Conservation (phyloP, 2,113 vertebrate species). For the Eretmochelys imbricata region DNA sequence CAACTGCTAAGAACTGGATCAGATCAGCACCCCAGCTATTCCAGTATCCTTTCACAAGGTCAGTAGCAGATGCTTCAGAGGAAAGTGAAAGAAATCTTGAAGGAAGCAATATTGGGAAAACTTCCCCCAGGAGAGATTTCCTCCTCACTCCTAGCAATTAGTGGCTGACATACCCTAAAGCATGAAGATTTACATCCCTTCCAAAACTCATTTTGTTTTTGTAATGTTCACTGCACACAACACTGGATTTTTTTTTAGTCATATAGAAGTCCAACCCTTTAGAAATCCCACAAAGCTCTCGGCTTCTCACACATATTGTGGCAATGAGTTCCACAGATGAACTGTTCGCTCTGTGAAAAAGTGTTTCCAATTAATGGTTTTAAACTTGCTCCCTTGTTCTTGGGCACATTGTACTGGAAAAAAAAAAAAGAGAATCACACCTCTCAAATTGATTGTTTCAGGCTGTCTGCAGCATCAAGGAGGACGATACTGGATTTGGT, state of each 20-base stretch:
- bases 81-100: not conserved
- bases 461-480: not conserved
- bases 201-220: not conserved
- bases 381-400: not conserved
- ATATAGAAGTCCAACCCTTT: not conserved
- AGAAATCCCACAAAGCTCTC: not conserved
- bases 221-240: not conserved
- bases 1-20: not conserved
- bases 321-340: not conserved
- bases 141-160: not conserved
- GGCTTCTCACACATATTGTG: not conserved
- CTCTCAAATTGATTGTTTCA: not conserved
- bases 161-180: not conserved
- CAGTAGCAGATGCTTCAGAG: not conserved
- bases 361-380: not conserved
- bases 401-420: fast-evolving
- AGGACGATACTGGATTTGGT: not conserved
- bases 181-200: not conserved
- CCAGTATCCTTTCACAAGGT: not conserved
- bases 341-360: not conserved
- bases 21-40: not conserved
- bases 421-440: not conserved
- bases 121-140: not conserved
- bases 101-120: not conserved
- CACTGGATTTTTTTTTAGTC: not conserved